These are phyloP conservation scores for Scaptodrosophila latifasciaeformis DNA, from an alignment of 2,888 invertebrate species.

Conservation along the genomic window DNA sequence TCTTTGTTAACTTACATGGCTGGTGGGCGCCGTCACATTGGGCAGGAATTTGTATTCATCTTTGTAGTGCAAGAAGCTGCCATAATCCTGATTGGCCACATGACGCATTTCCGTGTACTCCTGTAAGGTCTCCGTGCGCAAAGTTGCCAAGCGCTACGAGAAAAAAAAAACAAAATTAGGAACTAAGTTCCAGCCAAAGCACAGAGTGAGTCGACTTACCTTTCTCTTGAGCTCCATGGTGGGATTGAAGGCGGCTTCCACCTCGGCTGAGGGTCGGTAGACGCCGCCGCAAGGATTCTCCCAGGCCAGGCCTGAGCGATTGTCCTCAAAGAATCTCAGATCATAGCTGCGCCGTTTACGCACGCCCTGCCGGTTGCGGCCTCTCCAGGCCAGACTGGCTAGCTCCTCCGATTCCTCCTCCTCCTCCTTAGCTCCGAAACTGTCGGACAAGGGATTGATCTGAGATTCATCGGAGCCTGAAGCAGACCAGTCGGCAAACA, in stretches of 20 bases:
- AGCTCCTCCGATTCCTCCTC: constrained; percentile 16
- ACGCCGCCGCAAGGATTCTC: constrained; percentile 69
- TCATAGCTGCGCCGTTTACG: constrained; percentile 54
- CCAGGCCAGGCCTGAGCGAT: constrained; percentile 53
- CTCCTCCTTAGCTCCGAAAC: too few species aligned
- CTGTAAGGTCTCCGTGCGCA: constrained; percentile 37
- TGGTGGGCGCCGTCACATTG: constrained; percentile 54
- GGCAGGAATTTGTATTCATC: constrained; percentile 69
- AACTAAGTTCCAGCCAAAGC: background rate
- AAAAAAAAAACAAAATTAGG: constrained; percentile 6
- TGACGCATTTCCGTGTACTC: constrained; percentile 32
- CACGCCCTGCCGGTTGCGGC: constrained; percentile 26
- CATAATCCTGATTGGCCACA: constrained; percentile 53
- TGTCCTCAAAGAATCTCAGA: constrained; percentile 30
- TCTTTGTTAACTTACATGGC: constrained; percentile 49
- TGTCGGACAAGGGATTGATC: too few species aligned
- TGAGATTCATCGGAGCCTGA: too few species aligned
- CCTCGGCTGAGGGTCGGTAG: constrained; percentile 23
- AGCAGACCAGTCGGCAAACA: too few species aligned
- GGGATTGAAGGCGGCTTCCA: constrained; percentile 16
- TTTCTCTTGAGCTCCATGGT: constrained; percentile 27
- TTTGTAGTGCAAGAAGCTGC: constrained; percentile 42
- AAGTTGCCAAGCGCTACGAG: constrained; percentile 39
- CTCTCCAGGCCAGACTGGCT: background rate
- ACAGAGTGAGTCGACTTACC: constrained; percentile 19